Evolutionary conservation across 2,797 vertebrate species (phyloP).

Genomic region (Podargus strigoides): DNA sequence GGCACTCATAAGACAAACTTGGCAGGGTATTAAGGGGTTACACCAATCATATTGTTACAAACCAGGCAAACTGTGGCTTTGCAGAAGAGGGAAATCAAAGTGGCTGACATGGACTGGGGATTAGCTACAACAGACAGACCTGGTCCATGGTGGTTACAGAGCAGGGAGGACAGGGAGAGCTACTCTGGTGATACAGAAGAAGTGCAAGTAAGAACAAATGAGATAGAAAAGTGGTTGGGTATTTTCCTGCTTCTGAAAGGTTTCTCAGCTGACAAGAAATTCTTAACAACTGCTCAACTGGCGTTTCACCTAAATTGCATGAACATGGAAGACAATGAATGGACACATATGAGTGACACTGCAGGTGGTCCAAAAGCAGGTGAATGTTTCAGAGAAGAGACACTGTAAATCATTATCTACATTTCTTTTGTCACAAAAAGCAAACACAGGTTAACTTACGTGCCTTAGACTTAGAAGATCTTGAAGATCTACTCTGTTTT

Average conservation of each 20-base stretch:
- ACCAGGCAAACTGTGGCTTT: neutral
- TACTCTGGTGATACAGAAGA: neutral
- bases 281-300: neutral
- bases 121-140: neutral
- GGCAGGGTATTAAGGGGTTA: neutral
- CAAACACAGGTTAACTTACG: neutral
- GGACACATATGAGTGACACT: neutral
- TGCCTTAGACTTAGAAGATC: neutral
- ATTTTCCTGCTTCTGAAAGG: neutral
- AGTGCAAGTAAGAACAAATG: neutral
- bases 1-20: neutral
- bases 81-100: neutral
- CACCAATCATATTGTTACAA: neutral
- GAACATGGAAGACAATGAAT: neutral
- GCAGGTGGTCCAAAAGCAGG: neutral
- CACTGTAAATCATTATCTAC: neutral
- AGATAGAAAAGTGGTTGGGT: neutral
- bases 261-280: neutral
- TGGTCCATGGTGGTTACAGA: neutral
- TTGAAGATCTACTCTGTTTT: neutral
- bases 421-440: neutral
- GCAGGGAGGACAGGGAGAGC: neutral
- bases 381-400: neutral
- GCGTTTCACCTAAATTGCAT: neutral
- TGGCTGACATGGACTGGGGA: neutral